These are phyloP conservation scores for Drosophila parvula DNA, from an alignment of 1,140 invertebrate genomes.

Conservation along the genomic window DNA sequence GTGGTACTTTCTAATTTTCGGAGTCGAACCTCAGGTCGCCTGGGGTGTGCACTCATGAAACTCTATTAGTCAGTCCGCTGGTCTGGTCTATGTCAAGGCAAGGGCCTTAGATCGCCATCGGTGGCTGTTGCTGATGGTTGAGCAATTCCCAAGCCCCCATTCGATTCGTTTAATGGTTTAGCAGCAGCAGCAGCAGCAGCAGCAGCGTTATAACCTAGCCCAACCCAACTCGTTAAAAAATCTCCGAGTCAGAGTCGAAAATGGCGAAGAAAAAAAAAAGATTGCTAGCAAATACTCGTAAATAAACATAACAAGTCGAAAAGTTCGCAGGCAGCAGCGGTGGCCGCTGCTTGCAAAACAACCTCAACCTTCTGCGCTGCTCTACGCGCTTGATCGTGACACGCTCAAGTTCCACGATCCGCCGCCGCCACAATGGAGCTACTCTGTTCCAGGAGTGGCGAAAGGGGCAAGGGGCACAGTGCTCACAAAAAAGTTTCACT, in stretches of 20 bases:
- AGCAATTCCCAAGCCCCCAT: conserved; percentile 52
- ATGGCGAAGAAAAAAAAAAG: conserved; percentile 22
- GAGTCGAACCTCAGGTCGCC: conserved; percentile 17
- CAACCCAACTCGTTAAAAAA: conserved; percentile 64
- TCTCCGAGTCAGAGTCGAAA: conserved; percentile 30
- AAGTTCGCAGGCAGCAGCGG: conserved; percentile 40
- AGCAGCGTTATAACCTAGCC: conserved; percentile 68
- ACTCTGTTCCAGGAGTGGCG: conserved; percentile 34
- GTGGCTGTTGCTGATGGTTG: conserved; percentile 48
- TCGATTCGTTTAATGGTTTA: conserved; percentile 59
- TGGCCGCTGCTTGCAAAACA: conserved; percentile 59
- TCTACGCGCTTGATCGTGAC: conserved; percentile 66
- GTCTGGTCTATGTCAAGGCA: conserved; percentile 65
- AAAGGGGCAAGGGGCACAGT: conserved; percentile 21
- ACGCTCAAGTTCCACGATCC: conserved; percentile 56
- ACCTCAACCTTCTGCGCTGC: conserved; percentile 75
- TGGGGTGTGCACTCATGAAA: conserved; percentile 53
- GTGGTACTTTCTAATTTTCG: conserved; percentile 39
- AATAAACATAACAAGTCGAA: conserved; percentile 38
- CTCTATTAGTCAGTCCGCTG: conserved; percentile 62
- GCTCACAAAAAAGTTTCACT: conserved; percentile 74
- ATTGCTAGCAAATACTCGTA: conserved; percentile 34
- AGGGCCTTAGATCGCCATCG: conserved; percentile 59
- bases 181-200: conserved; percentile 13
- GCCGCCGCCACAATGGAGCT: conserved; percentile 20